Base-by-base conservation (phyloP, 2,113 vertebrate species). In the Heterochromis multidens region DNA sequence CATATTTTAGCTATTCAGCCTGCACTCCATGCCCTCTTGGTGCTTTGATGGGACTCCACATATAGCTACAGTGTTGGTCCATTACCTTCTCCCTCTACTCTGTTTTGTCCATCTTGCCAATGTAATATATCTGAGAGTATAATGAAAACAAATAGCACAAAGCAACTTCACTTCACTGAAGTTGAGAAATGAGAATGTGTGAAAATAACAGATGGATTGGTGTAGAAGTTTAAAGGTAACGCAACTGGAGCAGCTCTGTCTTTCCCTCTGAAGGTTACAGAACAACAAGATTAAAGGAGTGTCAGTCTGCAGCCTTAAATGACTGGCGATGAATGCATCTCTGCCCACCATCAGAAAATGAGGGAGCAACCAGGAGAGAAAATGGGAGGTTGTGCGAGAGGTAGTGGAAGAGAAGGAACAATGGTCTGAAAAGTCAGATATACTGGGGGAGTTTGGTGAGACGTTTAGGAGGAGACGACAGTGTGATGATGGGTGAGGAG, bases 211-310 rank as follows among this genome's bases (percentile, higher is more conserved):
- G 86, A 87, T 87, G 58, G 57, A 87, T 77, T 81, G 82, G 85
- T 82, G 86, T 46, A 40, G 81, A 80, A 90, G 63, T 93, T 80
- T 83, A 92, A 93, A 92, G 89, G 86, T 91, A 90, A 77, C 81
- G 81, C 86, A 93, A 85, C 59, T 87, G 77, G 84, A 91, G 79
- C 80, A 52, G 83, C 82, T 81, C 87, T 77, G 84, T 89, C 81
- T 87, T 83, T 86, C 27, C 37, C 81, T 84, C 87, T 93, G 92
- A 95, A 95, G 94, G 95, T 95, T 95, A 93, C 77, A 74, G 88
- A 95, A 92, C 81, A 94, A 87, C 86, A 95, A 95, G 93, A 96
- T 96, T 95, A 95, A 96, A 96, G 93, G 79, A 91, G 91, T 90
- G 91, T 95, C 94, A 95, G 85, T 89, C 91, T 81, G 83, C 72